Evolutionary conservation across 2,797 vertebrate genomes (phyloP), one percentile per base, ranked within the genome.

Genomic region (Mycteria americana): DNA sequence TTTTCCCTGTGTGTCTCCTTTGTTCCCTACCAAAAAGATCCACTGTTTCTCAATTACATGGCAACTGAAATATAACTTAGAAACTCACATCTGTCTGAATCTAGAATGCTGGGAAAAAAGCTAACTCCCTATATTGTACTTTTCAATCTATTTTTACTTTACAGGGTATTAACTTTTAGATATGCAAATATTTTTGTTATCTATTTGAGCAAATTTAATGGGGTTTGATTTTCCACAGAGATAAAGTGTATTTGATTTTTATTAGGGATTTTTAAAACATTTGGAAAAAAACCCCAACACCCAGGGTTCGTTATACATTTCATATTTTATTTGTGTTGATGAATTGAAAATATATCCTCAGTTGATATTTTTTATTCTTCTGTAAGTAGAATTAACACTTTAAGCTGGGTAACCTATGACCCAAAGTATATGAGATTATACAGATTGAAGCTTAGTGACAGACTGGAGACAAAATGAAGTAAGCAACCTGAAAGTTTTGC

Each of bases 241-340:
- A 48, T 31, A 41, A 60, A 75, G 9, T 0, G 1, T 54, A 30
- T 79, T 60, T 45, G 30, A 37, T 64, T 33, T 21, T 78, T 11
- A 68, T 62, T 74, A 51, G 35, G 18, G 12, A n/a, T 56, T 80
- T 92, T 86, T 35, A 51, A 53, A 92, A 80, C 3, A 21, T 19
- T 76, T 67, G 27, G 4, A 1, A 60, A 78, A 70, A 28, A 27
- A 35, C 3, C 1, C 1, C 31, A 72, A 33, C 6, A 1, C 5
- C 3, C 17, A 54, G 8, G 2, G 5, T 53, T 65, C 0, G 0
- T 76, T 56, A 45, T 25, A 43, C 0, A 64, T 56, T 54, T 85
- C 25, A 43, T 2, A 13, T 67, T 53, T 91, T 35, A 65, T 69
- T 85, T 74, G 8, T 23, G 4, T 56, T 48, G 25, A 74, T 74